A percentile compares a stretch with the other conserved stretches of the same genome.
Conservation (phyloP, 2,888 invertebrate species). For the Campoletis raptor region DNA sequence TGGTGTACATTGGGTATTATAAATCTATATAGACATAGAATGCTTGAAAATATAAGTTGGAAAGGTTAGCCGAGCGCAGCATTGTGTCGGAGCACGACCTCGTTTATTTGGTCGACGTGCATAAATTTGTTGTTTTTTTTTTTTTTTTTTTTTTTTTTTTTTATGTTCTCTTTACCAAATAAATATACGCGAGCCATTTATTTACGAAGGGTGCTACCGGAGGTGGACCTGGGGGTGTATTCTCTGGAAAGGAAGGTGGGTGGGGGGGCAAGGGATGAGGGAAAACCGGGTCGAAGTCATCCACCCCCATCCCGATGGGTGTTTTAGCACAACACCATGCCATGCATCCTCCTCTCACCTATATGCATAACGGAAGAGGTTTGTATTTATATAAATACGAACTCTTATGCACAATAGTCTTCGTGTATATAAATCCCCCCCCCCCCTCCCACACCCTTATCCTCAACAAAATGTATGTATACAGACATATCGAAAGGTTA, state of each 20-base stretch:
- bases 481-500: constrained; percentile 7
- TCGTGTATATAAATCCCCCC: neutral
- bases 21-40: neutral
- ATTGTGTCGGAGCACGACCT: constrained; percentile 55
- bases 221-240: constrained; percentile 51
- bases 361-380: constrained; percentile 3
- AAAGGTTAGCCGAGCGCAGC: constrained; percentile 24
- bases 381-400: constrained; percentile 35
- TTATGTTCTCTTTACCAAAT: constrained; percentile 75
- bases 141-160: constrained; percentile 41
- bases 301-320: constrained; percentile 45
- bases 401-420: constrained; percentile 14
- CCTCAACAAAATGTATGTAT: neutral
- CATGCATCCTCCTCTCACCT: neutral
- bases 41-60: constrained; percentile 12
- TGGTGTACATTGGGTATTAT: neutral
- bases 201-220: constrained; percentile 72
- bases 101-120: constrained; percentile 66
- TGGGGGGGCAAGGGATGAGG: neutral
- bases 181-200: constrained; percentile 78
- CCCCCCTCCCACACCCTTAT: neutral
- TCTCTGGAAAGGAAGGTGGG: constrained; percentile 3
- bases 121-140: constrained; percentile 75
- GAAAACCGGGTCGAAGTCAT: constrained; percentile 44
- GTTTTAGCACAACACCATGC: constrained; percentile 27